Evolutionary conservation across 2,113 vertebrate genomes (phyloP), one percentile per base, ranked within the genome.

Genomic region (Dromaius novaehollandiae): DNA sequence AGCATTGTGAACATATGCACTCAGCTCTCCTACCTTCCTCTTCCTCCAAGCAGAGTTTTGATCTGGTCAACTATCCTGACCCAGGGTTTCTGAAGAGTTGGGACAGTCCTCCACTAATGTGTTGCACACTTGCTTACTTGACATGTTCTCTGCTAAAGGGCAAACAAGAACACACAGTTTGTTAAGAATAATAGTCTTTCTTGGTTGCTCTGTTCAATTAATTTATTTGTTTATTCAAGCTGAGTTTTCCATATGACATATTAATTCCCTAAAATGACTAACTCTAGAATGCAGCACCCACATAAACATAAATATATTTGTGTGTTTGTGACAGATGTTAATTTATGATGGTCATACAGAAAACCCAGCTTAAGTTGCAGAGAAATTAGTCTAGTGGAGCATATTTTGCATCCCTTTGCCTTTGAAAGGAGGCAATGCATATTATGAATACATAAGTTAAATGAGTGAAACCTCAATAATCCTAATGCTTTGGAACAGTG

Each of bases 171-270:
- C 61, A 89, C 36, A 11, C 19, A 42, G 60, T 92, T 90, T 93
- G 24, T 91, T 71, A 93, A 82, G 75, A 93, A 69, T 85, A 96
- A 79, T 63, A 44, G 16, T 85, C 70, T 85, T 36, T 79, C 81
- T 84, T 8, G 8, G 22, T 89, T 0, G 0, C 51, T 85, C 56
- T 0, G 11, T 40, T 85, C 77, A 86, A 91, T 84, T 89, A 50
- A n/a, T 68, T 79, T 74, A 71, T 66, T 77, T 85, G 46, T 82
- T 94, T 89, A 91, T 91, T 91, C 63, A 61, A 82, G 66, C 88
- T 69, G 61, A 66, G 44, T 76, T 95, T 96, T 96, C 69, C 65
- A 50, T 75, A 56, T 88, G 88, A 85, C 66, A 65, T 12, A 36
- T 68, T 88, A 86, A 91, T 89, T 91, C 88, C 75, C 38, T 88